Conservation (phyloP, 1,140 invertebrate species). For the Microplitis demolitor region DNA sequence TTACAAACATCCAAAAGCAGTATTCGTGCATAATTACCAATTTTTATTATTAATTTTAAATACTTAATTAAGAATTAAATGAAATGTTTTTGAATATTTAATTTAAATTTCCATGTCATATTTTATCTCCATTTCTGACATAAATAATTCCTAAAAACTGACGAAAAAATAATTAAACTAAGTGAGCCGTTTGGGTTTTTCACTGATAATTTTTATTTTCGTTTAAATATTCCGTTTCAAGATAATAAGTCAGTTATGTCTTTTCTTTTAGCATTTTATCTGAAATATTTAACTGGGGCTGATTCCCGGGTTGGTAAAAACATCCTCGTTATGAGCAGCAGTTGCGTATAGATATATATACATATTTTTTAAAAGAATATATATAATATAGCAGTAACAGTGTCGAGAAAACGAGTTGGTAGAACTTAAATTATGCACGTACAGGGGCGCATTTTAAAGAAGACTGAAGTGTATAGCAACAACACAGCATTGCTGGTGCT, state of each 20-base stretch:
- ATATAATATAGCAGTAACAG: not conserved
- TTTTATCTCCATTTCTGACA: no score
- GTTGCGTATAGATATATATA: not conserved
- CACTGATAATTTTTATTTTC: no score
- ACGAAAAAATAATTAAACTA: no score
- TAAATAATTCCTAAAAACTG: no score
- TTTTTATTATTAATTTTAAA: no score
- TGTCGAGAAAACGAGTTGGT: slow-evolving; percentile 3
- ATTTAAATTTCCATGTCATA: no score
- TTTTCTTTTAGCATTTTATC: not conserved
- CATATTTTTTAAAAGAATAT: not conserved
- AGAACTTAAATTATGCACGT: slow-evolving; percentile 14
- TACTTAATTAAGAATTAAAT: no score
- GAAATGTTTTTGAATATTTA: no score
- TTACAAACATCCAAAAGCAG: no score
- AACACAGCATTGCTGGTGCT: slow-evolving; percentile 1
- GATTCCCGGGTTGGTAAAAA: not conserved
- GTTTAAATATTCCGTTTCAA: not conserved
- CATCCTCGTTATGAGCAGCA: not conserved
- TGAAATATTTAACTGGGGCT: not conserved
- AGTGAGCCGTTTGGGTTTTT: no score
- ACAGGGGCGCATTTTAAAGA: slow-evolving; percentile 16
- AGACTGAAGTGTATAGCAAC: not conserved
- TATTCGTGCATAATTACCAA: no score
- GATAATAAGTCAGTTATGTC: not conserved